Evolutionary conservation across 92 coral and sea anemone species (phyloP).

Genomic region (Heliopora coerulea): DNA sequence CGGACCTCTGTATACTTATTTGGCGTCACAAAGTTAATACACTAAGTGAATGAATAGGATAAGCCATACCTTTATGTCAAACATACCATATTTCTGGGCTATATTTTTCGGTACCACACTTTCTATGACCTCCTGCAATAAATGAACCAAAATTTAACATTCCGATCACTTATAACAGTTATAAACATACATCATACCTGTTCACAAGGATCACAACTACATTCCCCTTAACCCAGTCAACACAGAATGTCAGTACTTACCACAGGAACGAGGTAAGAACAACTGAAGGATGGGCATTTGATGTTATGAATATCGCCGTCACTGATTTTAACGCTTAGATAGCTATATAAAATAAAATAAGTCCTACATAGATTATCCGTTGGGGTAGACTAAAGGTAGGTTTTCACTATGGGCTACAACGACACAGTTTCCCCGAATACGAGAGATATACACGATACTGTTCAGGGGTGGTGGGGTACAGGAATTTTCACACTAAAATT

Average conservation of each 20-base stretch:
- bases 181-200: no score
- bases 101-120: conserved; percentile 89
- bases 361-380: not conserved
- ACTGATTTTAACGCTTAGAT: conserved; percentile 81
- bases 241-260: conserved; percentile 58
- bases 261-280: conserved; percentile 88
- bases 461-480: no score
- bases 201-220: no score
- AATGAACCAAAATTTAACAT: not conserved
- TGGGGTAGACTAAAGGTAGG: no score
- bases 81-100: conserved; percentile 82
- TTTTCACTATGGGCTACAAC: no score
- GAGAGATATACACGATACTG: no score
- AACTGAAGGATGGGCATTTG: conserved; percentile 85
- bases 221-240: no score
- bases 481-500: no score
- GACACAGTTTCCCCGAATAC: no score
- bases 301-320: conserved; percentile 92
- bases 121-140: conserved; percentile 80
- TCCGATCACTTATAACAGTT: no score
- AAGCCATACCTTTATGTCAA: conserved; percentile 77
- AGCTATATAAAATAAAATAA: conserved; percentile 47
- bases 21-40: no score
- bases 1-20: no score
- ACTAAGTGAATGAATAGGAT: not conserved